phyloP scores from a whole-genome alignment of 2,888 invertebrate genomes.

The Eupithecia subumbrata region DNA sequence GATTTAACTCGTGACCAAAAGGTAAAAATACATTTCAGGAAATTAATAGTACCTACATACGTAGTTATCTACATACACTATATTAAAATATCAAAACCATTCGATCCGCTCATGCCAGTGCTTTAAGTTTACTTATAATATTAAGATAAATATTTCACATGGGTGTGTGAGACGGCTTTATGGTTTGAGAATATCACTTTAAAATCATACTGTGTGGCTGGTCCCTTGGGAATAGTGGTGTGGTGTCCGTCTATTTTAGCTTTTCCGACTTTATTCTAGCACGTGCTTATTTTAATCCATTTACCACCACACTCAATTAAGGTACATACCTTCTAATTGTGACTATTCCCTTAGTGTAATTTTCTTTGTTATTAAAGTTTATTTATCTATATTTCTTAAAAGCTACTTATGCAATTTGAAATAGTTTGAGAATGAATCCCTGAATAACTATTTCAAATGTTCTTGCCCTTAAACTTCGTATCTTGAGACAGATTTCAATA shows the following conservation, averaged over 20 bases:
- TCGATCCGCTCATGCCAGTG: conserved; percentile 48
- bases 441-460: too few relatives aligned
- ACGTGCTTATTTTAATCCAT: neutral
- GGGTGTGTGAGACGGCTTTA: conserved; percentile 81
- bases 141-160: conserved; percentile 84
- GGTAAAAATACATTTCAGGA: neutral
- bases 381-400: too few relatives aligned
- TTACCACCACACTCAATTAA: too few relatives aligned
- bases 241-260: conserved; percentile 11
- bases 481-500: too few relatives aligned
- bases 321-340: too few relatives aligned
- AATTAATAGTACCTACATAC: neutral
- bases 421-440: too few relatives aligned
- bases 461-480: too few relatives aligned
- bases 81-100: conserved; percentile 59
- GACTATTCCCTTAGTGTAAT: too few relatives aligned
- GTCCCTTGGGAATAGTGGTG: conserved; percentile 46
- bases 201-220: conserved; percentile 71
- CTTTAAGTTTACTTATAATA: conserved; percentile 83
- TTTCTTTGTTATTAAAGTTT: too few relatives aligned
- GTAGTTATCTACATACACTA: neutral
- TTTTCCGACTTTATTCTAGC: conserved; percentile 15
- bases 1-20: neutral
- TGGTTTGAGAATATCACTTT: conserved; percentile 82
- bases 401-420: too few relatives aligned